phyloP scores from a whole-genome alignment of 1,140 invertebrate genomes.

The Spodoptera litura region DNA sequence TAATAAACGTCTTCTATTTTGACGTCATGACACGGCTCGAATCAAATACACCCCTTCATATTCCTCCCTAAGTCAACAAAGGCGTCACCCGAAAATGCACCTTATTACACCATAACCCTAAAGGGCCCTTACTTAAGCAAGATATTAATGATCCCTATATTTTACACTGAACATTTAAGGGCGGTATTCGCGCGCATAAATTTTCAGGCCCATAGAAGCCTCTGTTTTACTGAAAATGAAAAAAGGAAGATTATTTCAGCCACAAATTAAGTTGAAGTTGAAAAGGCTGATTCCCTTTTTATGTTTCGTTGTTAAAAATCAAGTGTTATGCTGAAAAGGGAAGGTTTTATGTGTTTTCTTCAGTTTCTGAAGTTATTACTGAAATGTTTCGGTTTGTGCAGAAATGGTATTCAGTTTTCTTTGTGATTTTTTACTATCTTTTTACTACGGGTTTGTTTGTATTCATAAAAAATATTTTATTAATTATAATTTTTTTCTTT shows the following conservation, averaged over 20 bases:
- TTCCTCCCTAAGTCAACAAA: background rate
- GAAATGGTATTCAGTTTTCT: background rate
- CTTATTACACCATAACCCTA: background rate
- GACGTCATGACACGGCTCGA: too few species aligned
- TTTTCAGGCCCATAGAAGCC: background rate
- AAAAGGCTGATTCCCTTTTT: constrained; percentile 9
- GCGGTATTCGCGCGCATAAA: constrained; percentile 22
- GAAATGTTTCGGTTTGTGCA: background rate
- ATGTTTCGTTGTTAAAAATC: constrained; percentile 12
- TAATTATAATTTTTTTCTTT: too few species aligned
- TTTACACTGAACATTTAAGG: constrained; percentile 3
- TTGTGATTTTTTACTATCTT: background rate
- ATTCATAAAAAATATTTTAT: too few species aligned
- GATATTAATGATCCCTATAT: constrained; percentile 28
- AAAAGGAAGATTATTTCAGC: constrained; percentile 10
- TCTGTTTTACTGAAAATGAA: background rate
- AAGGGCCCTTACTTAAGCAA: constrained; percentile 8
- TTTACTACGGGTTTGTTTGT: too few species aligned
- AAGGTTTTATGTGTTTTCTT: background rate
- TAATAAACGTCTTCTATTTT: too few species aligned
- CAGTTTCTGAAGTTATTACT: background rate
- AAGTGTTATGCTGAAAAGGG: background rate
- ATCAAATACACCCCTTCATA: background rate
- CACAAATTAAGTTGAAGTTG: constrained; percentile 18
- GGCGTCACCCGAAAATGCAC: background rate